These are phyloP conservation scores for Agapostemon virescens DNA, from an alignment of 2,888 invertebrate species.

Conservation along the genomic window DNA sequence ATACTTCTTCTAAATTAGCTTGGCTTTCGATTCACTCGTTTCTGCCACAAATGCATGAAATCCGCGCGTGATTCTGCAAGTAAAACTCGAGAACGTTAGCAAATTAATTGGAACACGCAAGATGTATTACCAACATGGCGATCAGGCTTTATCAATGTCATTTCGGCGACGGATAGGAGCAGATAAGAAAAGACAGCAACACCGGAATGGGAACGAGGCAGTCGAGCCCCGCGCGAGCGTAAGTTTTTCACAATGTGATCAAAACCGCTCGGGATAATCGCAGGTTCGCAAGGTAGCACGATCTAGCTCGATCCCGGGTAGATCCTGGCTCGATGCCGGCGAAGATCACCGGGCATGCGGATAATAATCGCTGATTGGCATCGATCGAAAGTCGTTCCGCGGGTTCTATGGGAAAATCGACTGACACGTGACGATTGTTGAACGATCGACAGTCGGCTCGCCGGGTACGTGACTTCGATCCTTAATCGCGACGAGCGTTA, in stretches of 20 bases:
- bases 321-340: slow-evolving; percentile 43
- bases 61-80: too few relatives aligned
- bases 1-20: too few relatives aligned
- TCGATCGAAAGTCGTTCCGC: slow-evolving; percentile 68
- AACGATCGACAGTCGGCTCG: slow-evolving; percentile 60
- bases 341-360: slow-evolving; percentile 64
- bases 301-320: slow-evolving; percentile 57
- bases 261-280: slow-evolving; percentile 48
- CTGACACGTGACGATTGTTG: slow-evolving; percentile 67
- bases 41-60: too few relatives aligned
- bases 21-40: too few relatives aligned
- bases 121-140: background rate
- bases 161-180: background rate
- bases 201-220: background rate
- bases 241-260: slow-evolving; percentile 39
- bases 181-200: background rate
- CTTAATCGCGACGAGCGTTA: slow-evolving; percentile 50
- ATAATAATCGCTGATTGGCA: slow-evolving; percentile 68
- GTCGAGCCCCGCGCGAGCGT: slow-evolving; percentile 11
- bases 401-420: slow-evolving; percentile 69
- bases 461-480: slow-evolving; percentile 65
- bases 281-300: slow-evolving; percentile 42
- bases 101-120: background rate
- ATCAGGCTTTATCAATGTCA: background rate
- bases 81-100: background rate